Evolutionary conservation across 2,113 vertebrate species (phyloP), one percentile per base, ranked within the genome.

Genomic region (Thalassarche chlororhynchos): DNA sequence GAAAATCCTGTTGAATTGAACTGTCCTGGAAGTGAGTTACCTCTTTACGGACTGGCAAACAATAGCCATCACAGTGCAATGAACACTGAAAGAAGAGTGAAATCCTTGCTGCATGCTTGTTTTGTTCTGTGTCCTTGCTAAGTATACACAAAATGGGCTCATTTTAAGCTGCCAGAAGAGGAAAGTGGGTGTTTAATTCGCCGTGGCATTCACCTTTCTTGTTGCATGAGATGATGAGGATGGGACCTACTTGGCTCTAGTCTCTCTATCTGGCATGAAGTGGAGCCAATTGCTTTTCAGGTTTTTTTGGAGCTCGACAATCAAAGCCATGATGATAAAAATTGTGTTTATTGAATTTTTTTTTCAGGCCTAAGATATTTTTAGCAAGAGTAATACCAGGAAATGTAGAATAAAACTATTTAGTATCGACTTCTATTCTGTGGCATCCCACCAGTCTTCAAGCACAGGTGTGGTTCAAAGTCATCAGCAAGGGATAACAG

Each of bases 321-420:
- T 97, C 87, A 93, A 93, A 96, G 44, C 64, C 19, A 36, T 70
- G 44, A 90, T 79, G 71, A 62, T 89, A 87, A 89, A 94, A 90
- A 77, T 32, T 31, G 71, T 95, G 85, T 89, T 97, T 95, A 95
- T 94, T 96, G 94, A 80, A 70, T 84, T 88, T 70, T 91, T 91
- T 68, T 87, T 72, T 11, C 61, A 71, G 58, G 40, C 69, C 32
- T 81, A 75, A 96, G 94, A 25, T 95, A 89, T 95, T 97, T 97
- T 96, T 95, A 95, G 89, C 87, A 93, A 77, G 32, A 91, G 25
- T 75, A 77, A 34, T 71, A 95, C 87, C 76, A 92, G 90, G 92
- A 97, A 95, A 93, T 94, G 70, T 38, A 83, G 65, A 91, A 82
- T 85, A 66, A 95, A 96, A 83, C 82, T 85, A 46, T 44, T 92